Evolutionary conservation across 2,888 invertebrate species (phyloP).

Genomic region (Dryocosmus kuriphilus): DNA sequence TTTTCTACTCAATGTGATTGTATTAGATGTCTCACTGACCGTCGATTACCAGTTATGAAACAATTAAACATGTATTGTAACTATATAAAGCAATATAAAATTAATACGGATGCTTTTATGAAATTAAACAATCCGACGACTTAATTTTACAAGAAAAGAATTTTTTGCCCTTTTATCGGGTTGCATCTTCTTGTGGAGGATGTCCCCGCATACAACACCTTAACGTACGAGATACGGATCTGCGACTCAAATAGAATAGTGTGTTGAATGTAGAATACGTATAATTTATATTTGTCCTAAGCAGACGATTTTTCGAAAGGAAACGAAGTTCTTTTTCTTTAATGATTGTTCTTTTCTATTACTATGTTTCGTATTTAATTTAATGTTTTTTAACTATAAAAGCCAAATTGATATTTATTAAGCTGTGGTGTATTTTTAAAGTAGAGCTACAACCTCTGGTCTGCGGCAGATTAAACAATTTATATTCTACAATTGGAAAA

Average conservation of each 20-base stretch:
- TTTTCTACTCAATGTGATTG: neutral
- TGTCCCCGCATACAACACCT: neutral
- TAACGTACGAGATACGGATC: neutral
- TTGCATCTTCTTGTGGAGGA: neutral
- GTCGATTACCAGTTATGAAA: neutral
- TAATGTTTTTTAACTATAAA: neutral
- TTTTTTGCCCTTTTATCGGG: neutral
- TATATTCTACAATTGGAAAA: neutral
- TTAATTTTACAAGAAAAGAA: neutral
- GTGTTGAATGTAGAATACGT: neutral
- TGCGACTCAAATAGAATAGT: neutral
- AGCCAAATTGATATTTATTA: neutral
- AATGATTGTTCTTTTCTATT: neutral
- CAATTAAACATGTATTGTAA: neutral
- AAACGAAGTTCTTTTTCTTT: neutral
- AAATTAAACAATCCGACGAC: slow-evolving; percentile 37
- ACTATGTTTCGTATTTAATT: neutral
- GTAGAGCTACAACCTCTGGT: neutral
- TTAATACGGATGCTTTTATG: slow-evolving; percentile 39
- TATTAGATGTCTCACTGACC: neutral
- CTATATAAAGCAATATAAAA: neutral
- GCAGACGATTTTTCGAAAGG: neutral
- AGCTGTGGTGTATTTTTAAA: neutral
- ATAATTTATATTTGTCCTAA: neutral
- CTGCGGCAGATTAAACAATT: neutral